These are phyloP conservation scores for Loriculus beryllinus DNA, from an alignment of 2,797 vertebrate species.

Conservation along the genomic window DNA sequence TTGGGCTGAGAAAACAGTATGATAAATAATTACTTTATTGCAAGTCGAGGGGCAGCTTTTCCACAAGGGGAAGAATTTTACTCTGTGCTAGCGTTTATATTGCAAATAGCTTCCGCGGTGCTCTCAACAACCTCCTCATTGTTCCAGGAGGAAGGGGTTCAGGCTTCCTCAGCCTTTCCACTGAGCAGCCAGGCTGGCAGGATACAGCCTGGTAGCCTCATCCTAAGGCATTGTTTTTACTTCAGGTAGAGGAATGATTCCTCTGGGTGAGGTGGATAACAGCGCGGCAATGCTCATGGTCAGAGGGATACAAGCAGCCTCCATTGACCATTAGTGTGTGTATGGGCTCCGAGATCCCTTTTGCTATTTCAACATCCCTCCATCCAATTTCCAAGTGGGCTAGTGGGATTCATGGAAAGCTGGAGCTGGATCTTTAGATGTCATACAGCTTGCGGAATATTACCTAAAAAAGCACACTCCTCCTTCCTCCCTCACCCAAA, in stretches of 20 bases:
- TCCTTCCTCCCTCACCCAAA: neutral
- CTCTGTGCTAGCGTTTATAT: neutral
- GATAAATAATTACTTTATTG: neutral
- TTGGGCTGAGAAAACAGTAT: neutral
- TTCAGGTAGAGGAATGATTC: neutral
- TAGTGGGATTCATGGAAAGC: neutral
- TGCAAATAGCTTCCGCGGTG: neutral
- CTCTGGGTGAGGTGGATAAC: neutral
- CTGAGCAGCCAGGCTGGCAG: neutral
- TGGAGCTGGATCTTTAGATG: neutral
- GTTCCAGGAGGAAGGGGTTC: neutral
- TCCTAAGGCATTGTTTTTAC: neutral
- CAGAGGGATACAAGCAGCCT: neutral
- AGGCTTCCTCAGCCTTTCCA: neutral
- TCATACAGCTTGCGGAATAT: accelerated
- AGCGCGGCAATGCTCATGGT: neutral
- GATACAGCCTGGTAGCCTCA: neutral
- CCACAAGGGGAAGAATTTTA: neutral
- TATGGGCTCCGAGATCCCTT: accelerated
- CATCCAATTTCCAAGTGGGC: neutral
- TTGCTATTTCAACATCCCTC: neutral
- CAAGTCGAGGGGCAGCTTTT: neutral
- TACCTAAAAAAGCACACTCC: neutral
- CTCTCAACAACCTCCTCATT: neutral
- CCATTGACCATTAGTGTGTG: accelerated